Conservation (phyloP, 2,113 vertebrate species). For the Serinus canaria region DNA sequence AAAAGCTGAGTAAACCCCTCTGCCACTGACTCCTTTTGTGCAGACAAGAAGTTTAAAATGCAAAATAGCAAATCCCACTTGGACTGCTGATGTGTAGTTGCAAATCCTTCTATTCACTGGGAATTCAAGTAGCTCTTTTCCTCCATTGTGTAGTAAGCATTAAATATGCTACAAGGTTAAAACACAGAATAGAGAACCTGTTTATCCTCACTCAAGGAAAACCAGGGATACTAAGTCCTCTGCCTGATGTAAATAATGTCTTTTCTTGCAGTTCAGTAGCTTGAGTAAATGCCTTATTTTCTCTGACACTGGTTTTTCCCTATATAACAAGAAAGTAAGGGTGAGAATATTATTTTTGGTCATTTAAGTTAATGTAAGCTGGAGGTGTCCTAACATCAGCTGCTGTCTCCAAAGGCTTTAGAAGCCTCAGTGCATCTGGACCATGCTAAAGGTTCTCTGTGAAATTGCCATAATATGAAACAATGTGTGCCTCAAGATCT, state of each 20-base stretch:
- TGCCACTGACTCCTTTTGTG: neutral
- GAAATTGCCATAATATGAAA: neutral
- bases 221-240: neutral
- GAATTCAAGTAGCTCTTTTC: neutral
- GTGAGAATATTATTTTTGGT: neutral
- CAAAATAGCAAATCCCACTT: neutral
- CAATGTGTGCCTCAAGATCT: neutral
- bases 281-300: neutral
- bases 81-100: neutral
- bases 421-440: neutral
- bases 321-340: neutral
- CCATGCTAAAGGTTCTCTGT: neutral
- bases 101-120: neutral
- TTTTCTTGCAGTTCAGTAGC: neutral
- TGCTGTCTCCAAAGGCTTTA: neutral
- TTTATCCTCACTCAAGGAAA: neutral
- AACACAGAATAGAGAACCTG: neutral
- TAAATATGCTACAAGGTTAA: neutral
- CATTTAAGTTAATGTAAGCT: neutral
- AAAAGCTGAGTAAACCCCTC: neutral
- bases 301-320: neutral
- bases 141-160: neutral
- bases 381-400: neutral
- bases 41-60: slow-evolving; percentile 5
- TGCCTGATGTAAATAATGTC: neutral